Conservation (phyloP, 2,113 vertebrate species). For the Pleuronectes platessa region DNA sequence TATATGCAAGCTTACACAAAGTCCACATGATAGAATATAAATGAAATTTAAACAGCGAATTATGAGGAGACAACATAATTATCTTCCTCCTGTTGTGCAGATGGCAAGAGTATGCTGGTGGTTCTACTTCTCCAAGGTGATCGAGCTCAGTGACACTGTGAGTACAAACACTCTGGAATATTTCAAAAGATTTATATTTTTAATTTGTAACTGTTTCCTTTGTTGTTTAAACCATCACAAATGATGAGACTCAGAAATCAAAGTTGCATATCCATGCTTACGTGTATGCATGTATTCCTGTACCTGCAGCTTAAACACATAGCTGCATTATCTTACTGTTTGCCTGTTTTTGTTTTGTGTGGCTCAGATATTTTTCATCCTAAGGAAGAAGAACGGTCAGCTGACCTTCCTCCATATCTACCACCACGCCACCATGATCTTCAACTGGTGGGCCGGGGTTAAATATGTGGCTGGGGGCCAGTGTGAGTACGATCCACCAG, state of each 20-base stretch:
- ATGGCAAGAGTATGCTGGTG: constrained; percentile 86
- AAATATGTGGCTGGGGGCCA: constrained; percentile 86
- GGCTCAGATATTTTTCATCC: constrained; percentile 85
- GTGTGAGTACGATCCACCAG: constrained; percentile 71
- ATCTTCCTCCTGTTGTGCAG: constrained; percentile 64
- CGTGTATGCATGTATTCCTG: too few species aligned
- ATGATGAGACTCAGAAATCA: too few species aligned
- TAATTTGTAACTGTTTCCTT: not conserved
- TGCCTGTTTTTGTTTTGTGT: not conserved
- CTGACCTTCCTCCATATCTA: constrained; percentile 87
- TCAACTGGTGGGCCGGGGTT: constrained; percentile 86
- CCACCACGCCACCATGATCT: constrained; percentile 86
- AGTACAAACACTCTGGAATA: constrained; percentile 40
- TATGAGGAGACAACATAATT: not conserved
- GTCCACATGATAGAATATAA: not conserved
- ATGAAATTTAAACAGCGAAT: not conserved
- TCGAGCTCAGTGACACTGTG: constrained; percentile 80
- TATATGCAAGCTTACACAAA: not conserved
- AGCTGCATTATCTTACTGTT: not conserved
- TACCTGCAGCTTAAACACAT: not conserved
- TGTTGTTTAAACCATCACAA: not conserved
- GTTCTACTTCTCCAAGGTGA: constrained; percentile 84
- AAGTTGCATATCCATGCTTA: too few species aligned
- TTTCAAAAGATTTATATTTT: not conserved
- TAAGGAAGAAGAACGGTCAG: constrained; percentile 85